These are phyloP conservation scores for Allygus modestus DNA, from an alignment of 2,888 invertebrate species.

Conservation along the genomic window DNA sequence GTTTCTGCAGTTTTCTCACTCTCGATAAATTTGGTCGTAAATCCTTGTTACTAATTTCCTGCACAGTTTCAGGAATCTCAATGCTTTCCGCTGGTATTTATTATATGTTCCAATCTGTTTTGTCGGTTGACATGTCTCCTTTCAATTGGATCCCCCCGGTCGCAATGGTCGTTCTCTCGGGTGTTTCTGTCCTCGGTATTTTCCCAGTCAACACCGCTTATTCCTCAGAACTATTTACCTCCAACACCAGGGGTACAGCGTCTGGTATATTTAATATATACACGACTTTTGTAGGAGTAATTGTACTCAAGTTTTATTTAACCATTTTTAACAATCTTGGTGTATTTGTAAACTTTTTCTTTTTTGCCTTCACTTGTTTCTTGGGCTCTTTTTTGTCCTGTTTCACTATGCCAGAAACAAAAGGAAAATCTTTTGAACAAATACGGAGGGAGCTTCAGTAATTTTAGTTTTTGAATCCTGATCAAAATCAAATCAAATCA, in stretches of 20 bases:
- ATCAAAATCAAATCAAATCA: too few species aligned
- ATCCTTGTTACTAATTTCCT: conserved; percentile 16
- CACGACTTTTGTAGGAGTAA: conserved; percentile 1
- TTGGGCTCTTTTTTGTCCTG: conserved; percentile 2
- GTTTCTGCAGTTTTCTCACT: conserved; percentile 6
- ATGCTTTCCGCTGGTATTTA: background rate
- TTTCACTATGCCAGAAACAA: conserved; percentile 48
- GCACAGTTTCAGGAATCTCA: conserved; percentile 2
- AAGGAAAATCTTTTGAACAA: conserved; percentile 51
- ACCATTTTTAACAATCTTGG: background rate
- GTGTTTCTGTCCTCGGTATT: conserved; percentile 41
- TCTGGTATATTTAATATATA: conserved; percentile 22
- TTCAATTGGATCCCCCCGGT: conserved; percentile 41
- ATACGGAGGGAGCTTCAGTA: conserved; percentile 27
- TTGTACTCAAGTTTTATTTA: conserved; percentile 42
- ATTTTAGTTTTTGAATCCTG: too few species aligned
- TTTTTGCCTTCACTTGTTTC: conserved; percentile 6
- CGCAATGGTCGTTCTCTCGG: background rate
- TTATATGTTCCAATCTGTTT: background rate
- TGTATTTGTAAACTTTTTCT: conserved; percentile 17
- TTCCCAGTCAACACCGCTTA: conserved; percentile 46
- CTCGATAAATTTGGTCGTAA: conserved; percentile 36
- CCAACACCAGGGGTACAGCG: conserved; percentile 36
- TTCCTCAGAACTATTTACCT: conserved; percentile 32
- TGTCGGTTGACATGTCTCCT: background rate